A percentile compares a stretch with the other conserved stretches of the same genome.
Conservation (phyloP, 2,888 invertebrate genomes). For the Hemaris fuciformis region DNA sequence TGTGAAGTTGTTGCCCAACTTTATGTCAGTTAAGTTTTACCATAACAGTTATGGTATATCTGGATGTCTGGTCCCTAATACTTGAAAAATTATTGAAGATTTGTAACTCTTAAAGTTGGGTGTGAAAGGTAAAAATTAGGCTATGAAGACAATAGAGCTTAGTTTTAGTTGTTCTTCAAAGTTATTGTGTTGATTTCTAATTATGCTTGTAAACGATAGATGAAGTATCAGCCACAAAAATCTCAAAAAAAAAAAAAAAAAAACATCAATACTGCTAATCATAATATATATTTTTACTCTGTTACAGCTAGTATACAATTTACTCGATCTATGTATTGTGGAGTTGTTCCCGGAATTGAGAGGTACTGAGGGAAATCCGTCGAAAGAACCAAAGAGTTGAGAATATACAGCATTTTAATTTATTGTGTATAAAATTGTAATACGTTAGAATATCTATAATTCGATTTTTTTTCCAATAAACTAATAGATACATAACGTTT, state of each 20-base stretch:
- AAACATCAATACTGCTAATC: background rate
- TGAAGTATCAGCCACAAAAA: no score
- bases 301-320: constrained; percentile 86
- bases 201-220: no score
- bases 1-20: no score
- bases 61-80: no score
- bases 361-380: constrained; percentile 29
- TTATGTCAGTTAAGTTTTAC: no score
- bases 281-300: constrained; percentile 20
- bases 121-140: no score
- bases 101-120: no score
- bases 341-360: constrained; percentile 89
- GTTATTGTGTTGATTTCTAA: background rate
- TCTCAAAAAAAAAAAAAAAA: no score
- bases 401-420: constrained; percentile 20
- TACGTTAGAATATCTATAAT: constrained; percentile 6
- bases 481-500: background rate
- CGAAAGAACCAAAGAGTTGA: constrained; percentile 57
- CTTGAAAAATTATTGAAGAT: no score
- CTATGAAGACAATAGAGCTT: no score
- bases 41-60: no score
- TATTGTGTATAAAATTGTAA: constrained; percentile 3
- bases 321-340: constrained; percentile 87
- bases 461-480: background rate
- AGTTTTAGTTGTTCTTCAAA: no score